Conservation (phyloP, 1,140 invertebrate species). For the Zaprionus inermis region DNA sequence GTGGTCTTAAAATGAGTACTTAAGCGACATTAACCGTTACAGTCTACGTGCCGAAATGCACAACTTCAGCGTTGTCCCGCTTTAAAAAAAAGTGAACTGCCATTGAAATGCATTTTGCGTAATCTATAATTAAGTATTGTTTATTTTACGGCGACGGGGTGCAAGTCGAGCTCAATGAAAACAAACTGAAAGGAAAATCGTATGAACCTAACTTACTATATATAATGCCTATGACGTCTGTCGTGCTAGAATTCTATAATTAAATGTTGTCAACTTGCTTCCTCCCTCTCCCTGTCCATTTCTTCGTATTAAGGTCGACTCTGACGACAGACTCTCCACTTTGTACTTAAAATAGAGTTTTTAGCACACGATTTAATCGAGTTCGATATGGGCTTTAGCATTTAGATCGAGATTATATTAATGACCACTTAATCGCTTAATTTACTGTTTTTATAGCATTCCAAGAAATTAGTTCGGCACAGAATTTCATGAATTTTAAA, state of each 20-base stretch:
- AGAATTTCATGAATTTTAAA: slow-evolving; percentile 6
- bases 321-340: slow-evolving; percentile 53
- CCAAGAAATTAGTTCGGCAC: slow-evolving; percentile 3
- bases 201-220: slow-evolving; percentile 8
- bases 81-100: slow-evolving; percentile 12
- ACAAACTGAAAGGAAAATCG: slow-evolving; percentile 16
- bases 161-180: slow-evolving; percentile 52
- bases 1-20: slow-evolving; percentile 28
- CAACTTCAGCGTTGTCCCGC: slow-evolving; percentile 22
- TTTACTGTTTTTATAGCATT: slow-evolving; percentile 1
- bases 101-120: slow-evolving; percentile 42
- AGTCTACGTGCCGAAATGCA: slow-evolving; percentile 70
- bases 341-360: slow-evolving; percentile 26
- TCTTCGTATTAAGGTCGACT: slow-evolving; percentile 55
- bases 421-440: neutral
- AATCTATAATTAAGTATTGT: slow-evolving; percentile 13
- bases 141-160: slow-evolving; percentile 44
- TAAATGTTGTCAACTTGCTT: slow-evolving; percentile 46
- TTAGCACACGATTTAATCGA: slow-evolving; percentile 32
- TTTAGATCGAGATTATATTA: slow-evolving; percentile 10
- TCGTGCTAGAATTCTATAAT: slow-evolving; percentile 38
- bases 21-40: slow-evolving; percentile 13
- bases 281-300: slow-evolving; percentile 10
- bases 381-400: slow-evolving; percentile 27
- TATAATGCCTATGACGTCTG: slow-evolving; percentile 50